Base-by-base conservation (phyloP, 2,113 vertebrate genomes). In the Acrocephalus arundinaceus region DNA sequence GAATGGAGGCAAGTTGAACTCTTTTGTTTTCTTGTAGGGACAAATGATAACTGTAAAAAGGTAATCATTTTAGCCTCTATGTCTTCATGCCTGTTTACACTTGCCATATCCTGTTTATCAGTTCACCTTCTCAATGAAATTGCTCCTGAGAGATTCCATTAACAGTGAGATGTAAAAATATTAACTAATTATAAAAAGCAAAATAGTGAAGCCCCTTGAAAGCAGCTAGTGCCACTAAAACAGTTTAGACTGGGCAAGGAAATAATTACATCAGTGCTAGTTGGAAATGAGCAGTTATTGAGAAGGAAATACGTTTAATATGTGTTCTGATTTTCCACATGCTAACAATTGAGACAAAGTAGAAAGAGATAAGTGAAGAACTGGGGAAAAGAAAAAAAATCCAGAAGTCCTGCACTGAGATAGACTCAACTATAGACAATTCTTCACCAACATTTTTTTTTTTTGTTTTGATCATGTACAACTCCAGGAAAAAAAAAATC, bases 1-100 rank as follows among this genome's bases (percentile, higher is more conserved):
- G 91, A 99, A 99, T 95, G 98, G 99, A 98, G 99, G 99, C 98
- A 98, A 97, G 96, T 95, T 90, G 28, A 85, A 58, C 39, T 57
- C 27, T 75, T 81, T 75, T 81, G 28, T 63, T 86, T 84, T 75
- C 24, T 86, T 72, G 20, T 79, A 80, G 39, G 63, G 48, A 84
- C 71, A 80, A 86, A 86, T 23, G 37, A 0, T 85, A 88, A 61
- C 25, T 78, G 17, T 55, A 65, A 81, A 85, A 73, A 90, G 9
- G 17, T 46, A 37, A 49, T 58, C 0, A 49, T 77, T 87, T 73
- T 85, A 65, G 31, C 35, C 23, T 46, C 23, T 63, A 49, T 2
- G 3, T 30, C 33, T 49, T 59, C 24, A 5, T 67, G 78, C 19
- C 11, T 85, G 39, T 54, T 72, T 31, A 72, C n/a, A 41, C 1